These are phyloP conservation scores for Ceratotherium simum DNA, from an alignment of 2,113 vertebrate genomes.

Conservation along the genomic window DNA sequence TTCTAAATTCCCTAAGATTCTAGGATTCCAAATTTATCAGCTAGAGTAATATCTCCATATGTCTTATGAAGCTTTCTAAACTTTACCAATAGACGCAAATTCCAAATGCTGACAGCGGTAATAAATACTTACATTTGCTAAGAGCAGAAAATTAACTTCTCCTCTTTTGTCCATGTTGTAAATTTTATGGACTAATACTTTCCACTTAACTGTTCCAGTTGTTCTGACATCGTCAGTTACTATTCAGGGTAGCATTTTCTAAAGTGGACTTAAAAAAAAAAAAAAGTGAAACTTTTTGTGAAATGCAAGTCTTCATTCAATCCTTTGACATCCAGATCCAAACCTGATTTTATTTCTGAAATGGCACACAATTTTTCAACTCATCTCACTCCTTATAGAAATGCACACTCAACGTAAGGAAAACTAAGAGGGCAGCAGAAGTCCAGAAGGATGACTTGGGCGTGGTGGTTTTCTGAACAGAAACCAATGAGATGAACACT, in stretches of 20 bases:
- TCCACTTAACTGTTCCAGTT: background rate
- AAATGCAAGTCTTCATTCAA: background rate
- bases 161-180: conserved; percentile 23
- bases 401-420: background rate
- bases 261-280: background rate
- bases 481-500: background rate
- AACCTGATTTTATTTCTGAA: conserved; percentile 32
- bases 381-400: conserved; percentile 38
- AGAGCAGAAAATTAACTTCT: background rate
- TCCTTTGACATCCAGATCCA: background rate
- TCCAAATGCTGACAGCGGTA: background rate
- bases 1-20: conserved; percentile 57
- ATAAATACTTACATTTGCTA: conserved; percentile 41
- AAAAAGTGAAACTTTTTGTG: background rate
- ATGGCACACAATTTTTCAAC: background rate
- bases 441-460: background rate
- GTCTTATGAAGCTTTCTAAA: conserved; percentile 24
- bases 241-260: background rate
- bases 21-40: conserved; percentile 45
- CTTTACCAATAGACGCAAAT: conserved; percentile 56
- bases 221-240: background rate
- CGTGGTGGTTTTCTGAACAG: background rate
- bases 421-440: conserved; percentile 10
- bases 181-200: conserved; percentile 30
- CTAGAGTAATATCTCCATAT: background rate